A percentile compares a stretch with the other conserved stretches of the same genome.
phyloP scores from a whole-genome alignment of 2,797 vertebrate genomes.

The Passerculus sandwichensis region DNA sequence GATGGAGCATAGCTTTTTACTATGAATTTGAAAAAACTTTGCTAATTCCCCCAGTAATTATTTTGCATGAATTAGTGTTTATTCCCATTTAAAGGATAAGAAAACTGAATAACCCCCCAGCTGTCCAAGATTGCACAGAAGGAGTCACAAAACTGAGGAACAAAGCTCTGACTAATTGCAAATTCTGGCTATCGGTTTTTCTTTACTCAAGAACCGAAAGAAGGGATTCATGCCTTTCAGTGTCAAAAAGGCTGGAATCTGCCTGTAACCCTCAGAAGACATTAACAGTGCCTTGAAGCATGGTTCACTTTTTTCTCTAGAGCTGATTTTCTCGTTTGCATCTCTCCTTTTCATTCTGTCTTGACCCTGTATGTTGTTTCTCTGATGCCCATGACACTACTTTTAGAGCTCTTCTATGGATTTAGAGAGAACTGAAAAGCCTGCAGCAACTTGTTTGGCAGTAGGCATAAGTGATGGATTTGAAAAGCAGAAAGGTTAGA shows the following conservation, averaged over 20 bases:
- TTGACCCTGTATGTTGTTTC: background rate
- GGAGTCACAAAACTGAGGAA: background rate
- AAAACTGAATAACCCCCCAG: background rate
- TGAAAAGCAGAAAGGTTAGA: slow-evolving; percentile 48
- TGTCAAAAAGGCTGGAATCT: background rate
- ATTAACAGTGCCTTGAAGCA: background rate
- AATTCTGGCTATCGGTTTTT: background rate
- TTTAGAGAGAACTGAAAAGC: background rate
- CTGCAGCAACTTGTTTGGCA: background rate
- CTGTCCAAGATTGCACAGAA: background rate
- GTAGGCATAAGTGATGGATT: slow-evolving; percentile 1
- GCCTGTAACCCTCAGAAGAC: background rate
- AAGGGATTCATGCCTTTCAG: background rate
- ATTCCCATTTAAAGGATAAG: background rate
- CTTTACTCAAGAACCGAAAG: background rate
- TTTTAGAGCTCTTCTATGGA: background rate
- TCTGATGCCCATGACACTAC: background rate
- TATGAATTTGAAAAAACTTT: background rate
- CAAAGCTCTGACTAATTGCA: background rate
- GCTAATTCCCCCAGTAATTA: background rate
- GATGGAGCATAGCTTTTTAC: background rate
- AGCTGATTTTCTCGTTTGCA: background rate
- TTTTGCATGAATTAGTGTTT: background rate
- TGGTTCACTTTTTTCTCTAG: background rate
- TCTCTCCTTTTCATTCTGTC: background rate